Conservation (phyloP, 2,797 vertebrate species). For the Pogoniulus pusillus region DNA sequence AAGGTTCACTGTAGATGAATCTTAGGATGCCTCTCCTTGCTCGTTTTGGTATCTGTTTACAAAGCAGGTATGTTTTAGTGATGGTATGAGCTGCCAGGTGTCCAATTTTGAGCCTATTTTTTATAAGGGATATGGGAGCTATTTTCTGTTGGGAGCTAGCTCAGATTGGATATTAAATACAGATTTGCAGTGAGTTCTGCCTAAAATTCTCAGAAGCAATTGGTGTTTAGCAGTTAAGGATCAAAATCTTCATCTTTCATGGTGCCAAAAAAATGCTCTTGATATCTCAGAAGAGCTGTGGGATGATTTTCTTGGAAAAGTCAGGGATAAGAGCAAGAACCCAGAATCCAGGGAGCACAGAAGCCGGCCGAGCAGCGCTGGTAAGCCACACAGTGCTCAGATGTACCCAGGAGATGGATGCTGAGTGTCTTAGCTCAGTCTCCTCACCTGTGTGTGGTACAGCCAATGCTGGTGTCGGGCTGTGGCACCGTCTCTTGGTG, state of each 20-base stretch:
- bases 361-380: accelerated
- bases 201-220: neutral
- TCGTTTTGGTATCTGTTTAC: neutral
- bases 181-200: accelerated
- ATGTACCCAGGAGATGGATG: neutral
- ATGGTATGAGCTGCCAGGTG: neutral
- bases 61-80: neutral
- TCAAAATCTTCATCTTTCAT: neutral
- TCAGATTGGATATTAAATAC: neutral
- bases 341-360: neutral
- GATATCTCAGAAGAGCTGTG: neutral
- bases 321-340: neutral
- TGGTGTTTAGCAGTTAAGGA: neutral
- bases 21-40: neutral
- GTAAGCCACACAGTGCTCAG: accelerated
- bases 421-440: accelerated
- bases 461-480: accelerated
- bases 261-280: neutral
- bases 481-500: accelerated
- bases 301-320: neutral
- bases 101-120: neutral
- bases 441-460: neutral
- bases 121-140: neutral
- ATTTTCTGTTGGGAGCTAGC: neutral
- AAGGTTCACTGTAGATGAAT: too few species aligned